A percentile compares a stretch with the other conserved stretches of the same genome.
phyloP scores from a whole-genome alignment of 2,797 vertebrate genomes.

The Sebastes jordani region DNA sequence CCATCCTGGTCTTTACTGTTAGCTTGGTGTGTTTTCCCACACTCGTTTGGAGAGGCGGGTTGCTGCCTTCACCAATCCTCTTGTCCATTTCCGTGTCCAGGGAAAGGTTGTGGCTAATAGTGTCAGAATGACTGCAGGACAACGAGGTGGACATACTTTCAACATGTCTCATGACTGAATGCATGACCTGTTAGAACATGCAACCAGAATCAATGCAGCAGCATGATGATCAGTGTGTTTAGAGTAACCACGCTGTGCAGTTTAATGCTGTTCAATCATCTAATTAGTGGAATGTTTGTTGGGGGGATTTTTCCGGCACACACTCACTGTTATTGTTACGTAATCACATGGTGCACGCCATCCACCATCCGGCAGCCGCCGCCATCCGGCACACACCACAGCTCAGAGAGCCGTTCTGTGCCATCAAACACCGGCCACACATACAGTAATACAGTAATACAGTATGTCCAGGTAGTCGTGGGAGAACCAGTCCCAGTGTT shows the following conservation, averaged over 20 bases:
- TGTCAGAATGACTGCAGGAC: no score
- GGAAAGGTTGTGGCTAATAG: no score
- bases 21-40: no score
- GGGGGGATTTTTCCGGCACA: not conserved
- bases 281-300: not conserved
- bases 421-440: not conserved
- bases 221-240: not conserved
- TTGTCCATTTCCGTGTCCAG: no score
- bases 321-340: slow-evolving; percentile 4
- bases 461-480: not conserved
- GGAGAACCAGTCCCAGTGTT: no score
- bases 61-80: no score
- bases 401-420: slow-evolving; percentile 11
- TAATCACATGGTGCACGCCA: slow-evolving; percentile 20
- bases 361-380: not conserved
- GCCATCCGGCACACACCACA: not conserved
- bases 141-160: no score
- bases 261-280: not conserved
- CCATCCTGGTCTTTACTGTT: no score
- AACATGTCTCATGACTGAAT: no score
- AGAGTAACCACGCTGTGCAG: not conserved
- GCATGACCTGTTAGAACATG: no score
- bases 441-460: no score
- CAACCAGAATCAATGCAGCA: not conserved
- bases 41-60: no score